Evolutionary conservation across 2,888 invertebrate genomes (phyloP).

Genomic region (Furcula furcula): DNA sequence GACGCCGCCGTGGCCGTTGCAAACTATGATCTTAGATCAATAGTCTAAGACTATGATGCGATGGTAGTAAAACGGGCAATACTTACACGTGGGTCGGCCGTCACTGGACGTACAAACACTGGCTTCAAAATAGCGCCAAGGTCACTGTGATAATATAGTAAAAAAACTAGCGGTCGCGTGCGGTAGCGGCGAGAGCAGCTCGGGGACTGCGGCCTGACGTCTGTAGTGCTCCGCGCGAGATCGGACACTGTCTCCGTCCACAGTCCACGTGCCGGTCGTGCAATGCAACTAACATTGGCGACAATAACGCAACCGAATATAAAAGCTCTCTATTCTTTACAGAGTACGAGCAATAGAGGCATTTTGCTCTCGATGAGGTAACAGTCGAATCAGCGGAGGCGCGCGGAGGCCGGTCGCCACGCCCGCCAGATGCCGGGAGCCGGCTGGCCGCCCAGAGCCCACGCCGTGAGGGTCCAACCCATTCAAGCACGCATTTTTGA

Average conservation of each 20-base stretch:
- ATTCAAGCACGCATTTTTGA: not conserved
- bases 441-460: no score
- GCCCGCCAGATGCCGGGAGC: not conserved
- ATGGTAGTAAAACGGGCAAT: slow-evolving; percentile 20
- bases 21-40: no score
- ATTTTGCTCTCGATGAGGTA: not conserved
- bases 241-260: slow-evolving; percentile 13
- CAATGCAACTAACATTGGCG: slow-evolving; percentile 1
- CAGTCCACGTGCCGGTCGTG: not conserved
- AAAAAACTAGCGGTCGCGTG: slow-evolving; percentile 18
- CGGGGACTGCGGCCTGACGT: slow-evolving; percentile 9
- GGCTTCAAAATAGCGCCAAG: slow-evolving; percentile 61
- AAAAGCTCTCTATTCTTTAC: not conserved
- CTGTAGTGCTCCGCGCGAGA: slow-evolving; percentile 12
- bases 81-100: slow-evolving; percentile 50
- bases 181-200: slow-evolving; percentile 15
- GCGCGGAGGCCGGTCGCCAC: slow-evolving; percentile 2
- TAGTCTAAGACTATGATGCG: not conserved
- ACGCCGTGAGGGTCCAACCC: no score
- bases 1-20: no score
- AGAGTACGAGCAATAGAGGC: not conserved
- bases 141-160: slow-evolving; percentile 43
- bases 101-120: slow-evolving; percentile 30
- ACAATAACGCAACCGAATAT: slow-evolving; percentile 1
- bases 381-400: not conserved